These are phyloP conservation scores for Aplysina aerophoba DNA, from an alignment of 37 sponge, comb jelly and placozoan species.

Conservation along the genomic window DNA sequence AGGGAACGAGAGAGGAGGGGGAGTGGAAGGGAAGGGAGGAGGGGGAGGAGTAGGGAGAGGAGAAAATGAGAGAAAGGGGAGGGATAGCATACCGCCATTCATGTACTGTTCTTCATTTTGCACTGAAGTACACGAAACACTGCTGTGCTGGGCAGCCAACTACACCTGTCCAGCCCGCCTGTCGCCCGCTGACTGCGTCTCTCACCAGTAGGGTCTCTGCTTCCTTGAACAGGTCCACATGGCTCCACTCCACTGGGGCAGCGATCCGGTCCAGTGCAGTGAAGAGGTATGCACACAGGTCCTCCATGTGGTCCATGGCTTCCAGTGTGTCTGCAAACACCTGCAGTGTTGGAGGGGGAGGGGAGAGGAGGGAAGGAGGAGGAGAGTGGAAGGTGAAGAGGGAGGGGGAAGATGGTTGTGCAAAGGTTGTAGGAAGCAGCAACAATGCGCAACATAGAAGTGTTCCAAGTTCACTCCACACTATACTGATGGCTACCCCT, in stretches of 20 bases:
- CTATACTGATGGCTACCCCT: no score
- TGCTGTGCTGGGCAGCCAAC: no score
- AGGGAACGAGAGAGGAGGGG: no score
- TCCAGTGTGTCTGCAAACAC: slow-evolving; percentile 11
- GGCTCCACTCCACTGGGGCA: slow-evolving; percentile 60
- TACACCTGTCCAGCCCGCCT: not conserved
- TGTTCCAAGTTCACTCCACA: no score
- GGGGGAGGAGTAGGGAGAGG: no score
- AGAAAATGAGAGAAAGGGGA: no score
- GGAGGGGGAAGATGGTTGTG: not conserved
- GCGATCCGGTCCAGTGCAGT: slow-evolving; percentile 53
- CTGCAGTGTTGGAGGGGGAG: not conserved
- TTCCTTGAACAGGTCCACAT: slow-evolving; percentile 75
- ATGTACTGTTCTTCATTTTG: no score
- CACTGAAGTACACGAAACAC: no score
- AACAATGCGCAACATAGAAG: no score
- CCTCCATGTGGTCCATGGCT: slow-evolving; percentile 24
- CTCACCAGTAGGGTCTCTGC: slow-evolving; percentile 69
- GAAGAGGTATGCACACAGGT: slow-evolving; percentile 7
- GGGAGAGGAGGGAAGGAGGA: not conserved
- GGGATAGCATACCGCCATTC: no score
- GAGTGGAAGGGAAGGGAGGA: no score
- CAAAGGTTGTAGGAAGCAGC: not conserved
- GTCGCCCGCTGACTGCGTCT: no score
- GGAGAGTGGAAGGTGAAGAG: not conserved